Conservation (phyloP, 2,888 invertebrate genomes). For the Luperina nickerlii region DNA sequence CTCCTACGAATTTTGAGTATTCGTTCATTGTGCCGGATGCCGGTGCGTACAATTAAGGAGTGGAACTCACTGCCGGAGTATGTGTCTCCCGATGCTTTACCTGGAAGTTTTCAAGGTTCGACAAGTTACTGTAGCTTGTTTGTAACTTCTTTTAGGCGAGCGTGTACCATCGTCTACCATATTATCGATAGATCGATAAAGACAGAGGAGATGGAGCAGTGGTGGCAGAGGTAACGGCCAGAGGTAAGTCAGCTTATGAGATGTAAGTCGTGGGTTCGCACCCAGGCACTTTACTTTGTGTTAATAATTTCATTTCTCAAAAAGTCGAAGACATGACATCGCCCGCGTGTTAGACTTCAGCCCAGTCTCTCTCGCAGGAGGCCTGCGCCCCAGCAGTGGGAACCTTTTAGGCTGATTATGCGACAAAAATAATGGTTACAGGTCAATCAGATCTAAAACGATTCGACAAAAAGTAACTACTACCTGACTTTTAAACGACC, state of each 20-base stretch:
- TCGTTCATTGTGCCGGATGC: not conserved
- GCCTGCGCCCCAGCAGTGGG: not conserved
- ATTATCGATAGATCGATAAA: not conserved
- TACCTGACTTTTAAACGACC: slow-evolving; percentile 17
- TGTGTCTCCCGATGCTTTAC: not conserved
- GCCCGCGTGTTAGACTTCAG: not conserved
- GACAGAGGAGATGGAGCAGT: not conserved
- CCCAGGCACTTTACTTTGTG: no score
- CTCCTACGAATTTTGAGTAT: not conserved
- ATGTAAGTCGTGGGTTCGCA: not conserved
- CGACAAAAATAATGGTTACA: not conserved
- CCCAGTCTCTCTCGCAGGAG: not conserved
- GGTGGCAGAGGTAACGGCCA: not conserved
- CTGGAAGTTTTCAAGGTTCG: not conserved
- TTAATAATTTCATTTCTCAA: not conserved
- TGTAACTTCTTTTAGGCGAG: not conserved
- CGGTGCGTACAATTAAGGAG: not conserved
- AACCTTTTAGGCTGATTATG: not conserved
- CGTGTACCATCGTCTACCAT: not conserved
- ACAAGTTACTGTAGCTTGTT: not conserved
- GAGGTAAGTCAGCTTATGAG: not conserved
- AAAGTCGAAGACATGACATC: not conserved
- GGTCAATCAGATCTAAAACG: not conserved
- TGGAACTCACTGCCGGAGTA: not conserved
- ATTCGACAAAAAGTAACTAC: slow-evolving; percentile 2